These are phyloP conservation scores for Gracilinanus agilis DNA, from an alignment of 2,113 vertebrate species.

Conservation along the genomic window DNA sequence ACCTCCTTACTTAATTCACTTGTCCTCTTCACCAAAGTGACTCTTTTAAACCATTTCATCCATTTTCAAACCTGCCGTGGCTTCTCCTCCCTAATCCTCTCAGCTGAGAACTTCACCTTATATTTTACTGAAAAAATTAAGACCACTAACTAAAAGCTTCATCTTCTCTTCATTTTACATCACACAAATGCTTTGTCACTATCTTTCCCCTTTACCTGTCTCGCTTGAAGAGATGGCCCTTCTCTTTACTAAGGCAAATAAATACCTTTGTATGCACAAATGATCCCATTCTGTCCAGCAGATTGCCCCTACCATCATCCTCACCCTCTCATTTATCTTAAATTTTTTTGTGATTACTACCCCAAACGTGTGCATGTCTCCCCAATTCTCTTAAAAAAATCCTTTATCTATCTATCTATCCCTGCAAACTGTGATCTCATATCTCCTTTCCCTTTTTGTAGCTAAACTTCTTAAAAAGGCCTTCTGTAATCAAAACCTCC, in stretches of 20 bases:
- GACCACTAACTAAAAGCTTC: background rate
- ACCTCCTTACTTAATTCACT: background rate
- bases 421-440: too few species aligned
- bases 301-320: background rate
- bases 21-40: background rate
- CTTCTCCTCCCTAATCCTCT: background rate
- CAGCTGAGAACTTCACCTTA: background rate
- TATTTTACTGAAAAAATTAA: background rate
- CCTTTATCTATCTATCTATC: background rate
- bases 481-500: too few species aligned
- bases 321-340: background rate
- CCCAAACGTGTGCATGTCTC: background rate
- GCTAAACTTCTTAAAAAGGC: too few species aligned
- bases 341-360: background rate
- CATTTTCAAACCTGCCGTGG: background rate
- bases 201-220: background rate
- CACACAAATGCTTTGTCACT: background rate
- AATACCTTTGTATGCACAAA: background rate
- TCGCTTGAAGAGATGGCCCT: background rate
- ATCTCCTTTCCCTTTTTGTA: too few species aligned
- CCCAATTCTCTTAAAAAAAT: background rate
- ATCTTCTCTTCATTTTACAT: background rate
- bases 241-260: background rate
- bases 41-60: background rate
- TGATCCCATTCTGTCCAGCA: background rate